Percentiles rank a stretch among this genome's conserved stretches.
phyloP scores from a whole-genome alignment of 2,888 invertebrate species.

The Serripes groenlandicus region DNA sequence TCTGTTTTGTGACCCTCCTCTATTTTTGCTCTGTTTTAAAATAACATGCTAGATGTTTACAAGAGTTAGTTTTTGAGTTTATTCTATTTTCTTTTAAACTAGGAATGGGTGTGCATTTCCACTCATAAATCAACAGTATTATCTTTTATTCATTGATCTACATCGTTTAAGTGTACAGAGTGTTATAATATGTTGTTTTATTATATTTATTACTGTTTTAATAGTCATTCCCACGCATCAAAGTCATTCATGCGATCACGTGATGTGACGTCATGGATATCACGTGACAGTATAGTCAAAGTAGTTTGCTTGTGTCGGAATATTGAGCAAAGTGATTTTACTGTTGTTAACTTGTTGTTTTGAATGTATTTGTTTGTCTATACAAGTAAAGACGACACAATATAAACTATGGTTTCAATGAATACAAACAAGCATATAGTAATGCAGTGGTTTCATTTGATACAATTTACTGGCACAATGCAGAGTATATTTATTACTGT shows the following conservation, averaged over 20 bases:
- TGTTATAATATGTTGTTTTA: constrained; percentile 48
- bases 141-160: constrained; percentile 47
- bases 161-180: constrained; percentile 56
- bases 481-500: too few relatives aligned
- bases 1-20: not conserved
- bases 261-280: not conserved
- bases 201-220: constrained; percentile 44
- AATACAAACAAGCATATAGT: too few relatives aligned
- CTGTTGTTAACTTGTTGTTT: too few relatives aligned
- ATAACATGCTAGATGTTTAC: constrained; percentile 35
- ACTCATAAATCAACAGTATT: constrained; percentile 54
- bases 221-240: constrained; percentile 41
- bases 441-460: too few relatives aligned
- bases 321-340: too few relatives aligned
- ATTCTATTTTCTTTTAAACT: constrained; percentile 14
- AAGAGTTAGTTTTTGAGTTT: constrained; percentile 24
- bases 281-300: constrained; percentile 18
- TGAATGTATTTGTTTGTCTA: too few relatives aligned
- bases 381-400: too few relatives aligned
- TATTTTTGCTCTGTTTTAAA: not conserved
- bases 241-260: constrained; percentile 23
- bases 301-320: too few relatives aligned
- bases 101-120: constrained; percentile 49
- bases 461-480: too few relatives aligned
- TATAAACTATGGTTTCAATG: too few relatives aligned